Evolutionary conservation across 2,113 vertebrate species (phyloP).

Genomic region (Cyprinodon variegatus): DNA sequence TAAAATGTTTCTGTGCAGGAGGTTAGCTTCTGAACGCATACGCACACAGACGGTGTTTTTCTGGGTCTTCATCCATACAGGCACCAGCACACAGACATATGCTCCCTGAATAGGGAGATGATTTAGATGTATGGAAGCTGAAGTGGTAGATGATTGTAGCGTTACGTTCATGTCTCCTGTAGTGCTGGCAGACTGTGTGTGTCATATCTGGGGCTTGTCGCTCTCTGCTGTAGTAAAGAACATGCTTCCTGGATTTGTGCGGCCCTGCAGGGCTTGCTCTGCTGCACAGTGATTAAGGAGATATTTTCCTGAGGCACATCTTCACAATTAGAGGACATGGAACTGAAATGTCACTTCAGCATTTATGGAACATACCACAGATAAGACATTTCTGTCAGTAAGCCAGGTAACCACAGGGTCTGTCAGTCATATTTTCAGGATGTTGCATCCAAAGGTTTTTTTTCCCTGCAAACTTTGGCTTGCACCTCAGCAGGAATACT

Average conservation of each 20-base stretch:
- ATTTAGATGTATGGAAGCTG: slow-evolving; percentile 41
- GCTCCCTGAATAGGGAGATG: slow-evolving; percentile 17
- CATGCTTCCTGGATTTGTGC: background rate
- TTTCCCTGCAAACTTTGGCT: slow-evolving; percentile 6
- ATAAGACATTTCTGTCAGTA: slow-evolving; percentile 60
- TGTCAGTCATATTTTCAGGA: slow-evolving; percentile 38
- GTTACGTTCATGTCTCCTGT: slow-evolving; percentile 33
- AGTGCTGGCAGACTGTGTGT: slow-evolving; percentile 27
- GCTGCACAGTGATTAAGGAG: slow-evolving; percentile 45
- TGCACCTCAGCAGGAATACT: slow-evolving; percentile 29
- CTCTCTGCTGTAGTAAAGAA: background rate
- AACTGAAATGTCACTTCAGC: slow-evolving; percentile 69
- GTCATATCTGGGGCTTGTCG: slow-evolving; percentile 12
- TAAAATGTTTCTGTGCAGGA: slow-evolving; percentile 67
- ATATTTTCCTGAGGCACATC: slow-evolving; percentile 53
- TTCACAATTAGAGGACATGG: slow-evolving; percentile 52
- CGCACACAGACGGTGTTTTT: slow-evolving; percentile 19
- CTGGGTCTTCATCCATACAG: slow-evolving; percentile 8
- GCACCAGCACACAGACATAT: slow-evolving; percentile 4
- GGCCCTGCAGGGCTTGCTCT: slow-evolving; percentile 16
- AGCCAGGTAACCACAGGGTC: slow-evolving; percentile 19
- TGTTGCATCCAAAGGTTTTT: slow-evolving; percentile 30
- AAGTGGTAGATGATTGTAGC: slow-evolving; percentile 51
- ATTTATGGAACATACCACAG: slow-evolving; percentile 56
- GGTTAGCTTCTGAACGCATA: slow-evolving; percentile 48